phyloP scores from a whole-genome alignment of 2,113 vertebrate species.

The Mohoua ochrocephala region DNA sequence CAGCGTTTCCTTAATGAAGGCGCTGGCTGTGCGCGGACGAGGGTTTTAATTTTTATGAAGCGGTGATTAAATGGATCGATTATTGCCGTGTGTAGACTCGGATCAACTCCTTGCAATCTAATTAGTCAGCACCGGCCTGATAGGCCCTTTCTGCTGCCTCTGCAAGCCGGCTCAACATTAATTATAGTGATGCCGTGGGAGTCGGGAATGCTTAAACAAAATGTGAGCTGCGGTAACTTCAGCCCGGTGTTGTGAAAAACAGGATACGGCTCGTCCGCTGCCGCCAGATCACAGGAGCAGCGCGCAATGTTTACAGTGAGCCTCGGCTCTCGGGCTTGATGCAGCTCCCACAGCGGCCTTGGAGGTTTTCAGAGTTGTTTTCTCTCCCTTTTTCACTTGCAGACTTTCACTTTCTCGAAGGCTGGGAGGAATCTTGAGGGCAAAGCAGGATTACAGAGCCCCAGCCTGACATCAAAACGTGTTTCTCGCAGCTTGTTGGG shows the following conservation, averaged over 20 bases:
- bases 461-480: neutral
- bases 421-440: neutral
- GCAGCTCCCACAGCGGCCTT: neutral
- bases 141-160: neutral
- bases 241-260: neutral
- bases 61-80: neutral
- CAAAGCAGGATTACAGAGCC: neutral
- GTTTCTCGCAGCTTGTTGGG: neutral
- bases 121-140: neutral
- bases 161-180: neutral
- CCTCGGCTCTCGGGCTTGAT: neutral
- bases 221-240: neutral
- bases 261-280: neutral
- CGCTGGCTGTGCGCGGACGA: neutral
- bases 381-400: neutral
- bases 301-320: neutral
- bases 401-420: neutral
- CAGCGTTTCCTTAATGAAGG: neutral
- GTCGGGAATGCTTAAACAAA: neutral
- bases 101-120: neutral
- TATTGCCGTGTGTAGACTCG: neutral
- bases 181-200: neutral
- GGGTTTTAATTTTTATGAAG: neutral
- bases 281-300: neutral
- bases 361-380: neutral